Evolutionary conservation across 2,888 invertebrate genomes (phyloP).

Genomic region (Epistrophe grossulariae): DNA sequence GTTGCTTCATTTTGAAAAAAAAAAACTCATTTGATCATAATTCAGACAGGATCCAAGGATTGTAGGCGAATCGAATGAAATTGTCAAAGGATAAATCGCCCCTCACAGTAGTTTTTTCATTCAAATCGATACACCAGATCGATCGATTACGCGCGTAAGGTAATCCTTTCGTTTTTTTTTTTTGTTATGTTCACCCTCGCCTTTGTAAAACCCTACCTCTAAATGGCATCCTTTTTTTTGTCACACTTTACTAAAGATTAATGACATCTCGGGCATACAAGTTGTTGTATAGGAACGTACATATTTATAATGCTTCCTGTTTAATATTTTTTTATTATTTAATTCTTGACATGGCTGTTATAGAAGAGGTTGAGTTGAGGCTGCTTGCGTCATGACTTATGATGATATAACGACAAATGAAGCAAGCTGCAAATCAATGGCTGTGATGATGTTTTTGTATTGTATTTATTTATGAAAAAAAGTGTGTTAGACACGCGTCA

Average conservation of each 20-base stretch:
- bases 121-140: constrained; percentile 39
- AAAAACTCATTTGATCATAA: constrained; percentile 58
- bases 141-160: constrained; percentile 65
- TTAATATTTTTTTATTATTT: constrained; percentile 73
- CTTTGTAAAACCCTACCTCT: constrained; percentile 11
- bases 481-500: constrained; percentile 70
- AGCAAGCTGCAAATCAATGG: constrained; percentile 67
- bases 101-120: constrained; percentile 34
- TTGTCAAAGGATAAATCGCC: constrained; percentile 55
- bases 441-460: constrained; percentile 21
- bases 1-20: constrained; percentile 2
- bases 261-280: constrained; percentile 63
- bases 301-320: constrained; percentile 62
- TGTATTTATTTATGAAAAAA: constrained; percentile 2
- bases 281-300: constrained; percentile 13
- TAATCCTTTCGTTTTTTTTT: constrained; percentile 59
- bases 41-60: constrained; percentile 58
- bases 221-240: constrained; percentile 72
- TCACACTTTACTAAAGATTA: constrained; percentile 73
- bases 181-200: constrained; percentile 71
- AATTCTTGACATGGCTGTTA: constrained; percentile 67
- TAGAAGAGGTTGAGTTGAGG: constrained; percentile 30
- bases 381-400: constrained; percentile 59
- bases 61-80: constrained; percentile 74
- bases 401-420: constrained; percentile 33